Evolutionary conservation across 2,113 vertebrate species (phyloP).

Genomic region (Pseudonaja textilis): DNA sequence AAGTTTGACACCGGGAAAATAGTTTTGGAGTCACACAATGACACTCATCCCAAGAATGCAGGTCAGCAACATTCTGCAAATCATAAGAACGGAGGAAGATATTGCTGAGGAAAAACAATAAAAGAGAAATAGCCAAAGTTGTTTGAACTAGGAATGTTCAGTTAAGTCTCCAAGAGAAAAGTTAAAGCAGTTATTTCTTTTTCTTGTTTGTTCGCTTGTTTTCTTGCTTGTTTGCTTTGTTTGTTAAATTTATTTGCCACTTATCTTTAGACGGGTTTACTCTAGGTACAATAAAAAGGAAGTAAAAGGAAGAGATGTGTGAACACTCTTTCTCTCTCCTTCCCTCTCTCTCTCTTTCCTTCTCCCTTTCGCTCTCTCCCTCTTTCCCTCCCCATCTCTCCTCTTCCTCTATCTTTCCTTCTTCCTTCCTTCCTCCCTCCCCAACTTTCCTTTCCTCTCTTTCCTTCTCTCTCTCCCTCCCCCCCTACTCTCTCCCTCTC

Average conservation of each 20-base stretch:
- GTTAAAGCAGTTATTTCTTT: neutral
- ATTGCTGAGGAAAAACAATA: neutral
- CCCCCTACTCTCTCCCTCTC: no score
- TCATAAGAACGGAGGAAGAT: neutral
- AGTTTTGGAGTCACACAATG: neutral
- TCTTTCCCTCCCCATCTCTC: no score
- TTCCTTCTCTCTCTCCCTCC: no score
- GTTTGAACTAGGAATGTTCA: neutral
- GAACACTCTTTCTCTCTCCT: neutral
- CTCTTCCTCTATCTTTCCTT: neutral
- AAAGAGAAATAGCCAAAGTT: neutral
- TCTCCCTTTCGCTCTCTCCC: no score
- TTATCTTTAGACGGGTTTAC: neutral
- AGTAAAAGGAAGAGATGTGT: neutral
- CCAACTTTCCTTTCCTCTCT: no score
- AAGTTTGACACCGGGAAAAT: neutral
- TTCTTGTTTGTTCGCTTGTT: no score
- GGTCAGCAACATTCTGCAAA: neutral
- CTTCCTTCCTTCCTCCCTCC: no score
- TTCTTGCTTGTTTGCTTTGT: no score
- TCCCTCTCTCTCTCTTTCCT: no score
- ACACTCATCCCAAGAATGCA: neutral
- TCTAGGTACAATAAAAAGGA: neutral
- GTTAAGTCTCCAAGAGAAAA: neutral
- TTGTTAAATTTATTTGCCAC: neutral